These are phyloP conservation scores for Bombus terrestris DNA, from an alignment of 1,140 invertebrate genomes.

Conservation along the genomic window DNA sequence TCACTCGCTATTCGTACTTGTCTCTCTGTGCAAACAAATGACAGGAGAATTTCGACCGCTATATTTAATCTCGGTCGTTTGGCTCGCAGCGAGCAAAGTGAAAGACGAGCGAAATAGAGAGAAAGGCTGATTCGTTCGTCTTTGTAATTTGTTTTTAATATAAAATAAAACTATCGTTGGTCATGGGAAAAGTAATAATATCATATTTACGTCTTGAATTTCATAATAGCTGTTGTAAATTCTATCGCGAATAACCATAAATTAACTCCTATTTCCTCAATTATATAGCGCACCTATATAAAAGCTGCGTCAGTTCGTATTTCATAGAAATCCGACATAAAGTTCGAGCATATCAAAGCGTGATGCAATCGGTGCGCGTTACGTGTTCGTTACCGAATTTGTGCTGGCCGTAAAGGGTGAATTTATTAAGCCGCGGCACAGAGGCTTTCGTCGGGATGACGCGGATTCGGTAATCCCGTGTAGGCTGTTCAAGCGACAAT, in stretches of 20 bases:
- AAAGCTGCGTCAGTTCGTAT: background rate
- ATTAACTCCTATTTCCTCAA: background rate
- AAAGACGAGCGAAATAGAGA: background rate
- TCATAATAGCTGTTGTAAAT: background rate
- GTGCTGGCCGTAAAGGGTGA: conserved; percentile 10
- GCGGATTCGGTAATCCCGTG: background rate
- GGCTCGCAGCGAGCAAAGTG: rapidly evolving
- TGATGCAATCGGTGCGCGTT: background rate
- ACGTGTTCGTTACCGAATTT: conserved; percentile 6
- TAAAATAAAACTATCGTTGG: background rate
- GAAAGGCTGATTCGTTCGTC: too few species aligned
- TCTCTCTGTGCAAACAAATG: background rate
- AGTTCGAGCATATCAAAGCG: background rate
- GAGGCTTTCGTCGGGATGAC: background rate
- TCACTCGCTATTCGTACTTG: background rate
- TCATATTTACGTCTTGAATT: background rate
- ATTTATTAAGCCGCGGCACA: conserved; percentile 21
- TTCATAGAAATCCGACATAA: background rate
- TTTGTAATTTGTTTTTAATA: background rate
- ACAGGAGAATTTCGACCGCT: background rate
- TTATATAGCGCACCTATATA: background rate
- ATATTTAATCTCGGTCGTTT: too few species aligned
- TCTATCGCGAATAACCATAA: background rate
- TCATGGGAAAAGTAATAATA: too few species aligned
- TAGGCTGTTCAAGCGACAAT: background rate